phyloP scores from a whole-genome alignment of 2,888 invertebrate species.

The Synanthedon vespiformis region DNA sequence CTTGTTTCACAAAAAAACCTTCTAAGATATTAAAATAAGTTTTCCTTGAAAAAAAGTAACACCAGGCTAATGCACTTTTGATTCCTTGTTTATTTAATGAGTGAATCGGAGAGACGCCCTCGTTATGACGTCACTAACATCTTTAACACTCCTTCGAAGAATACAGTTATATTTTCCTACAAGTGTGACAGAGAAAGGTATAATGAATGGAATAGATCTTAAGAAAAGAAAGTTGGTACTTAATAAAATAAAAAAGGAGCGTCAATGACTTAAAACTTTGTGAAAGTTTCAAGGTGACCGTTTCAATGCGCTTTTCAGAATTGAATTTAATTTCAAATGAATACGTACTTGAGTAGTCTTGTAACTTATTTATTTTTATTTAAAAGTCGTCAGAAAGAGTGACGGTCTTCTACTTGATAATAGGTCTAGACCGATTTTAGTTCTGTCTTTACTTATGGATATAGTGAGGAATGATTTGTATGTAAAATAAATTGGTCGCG shows the following conservation, averaged over 20 bases:
- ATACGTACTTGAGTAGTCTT: too few species aligned
- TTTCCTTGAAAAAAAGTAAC: slow-evolving; percentile 1
- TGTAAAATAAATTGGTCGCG: too few species aligned
- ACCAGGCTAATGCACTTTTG: slow-evolving; percentile 23
- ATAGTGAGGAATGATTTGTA: too few species aligned
- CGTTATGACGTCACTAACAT: slow-evolving; percentile 63
- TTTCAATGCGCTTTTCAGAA: neutral
- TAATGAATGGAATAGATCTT: slow-evolving; percentile 52
- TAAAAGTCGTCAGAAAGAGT: too few species aligned
- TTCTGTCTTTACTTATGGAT: too few species aligned
- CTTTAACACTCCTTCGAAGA: slow-evolving; percentile 32
- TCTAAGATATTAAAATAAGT: neutral
- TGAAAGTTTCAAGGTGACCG: slow-evolving; percentile 19
- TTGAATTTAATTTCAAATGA: too few species aligned
- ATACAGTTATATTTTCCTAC: slow-evolving; percentile 15
- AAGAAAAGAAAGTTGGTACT: slow-evolving; percentile 42
- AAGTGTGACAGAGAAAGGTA: slow-evolving; percentile 20
- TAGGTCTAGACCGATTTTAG: too few species aligned
- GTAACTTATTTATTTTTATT: too few species aligned
- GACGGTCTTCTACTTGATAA: too few species aligned
- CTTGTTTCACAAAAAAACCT: too few species aligned
- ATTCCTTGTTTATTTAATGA: slow-evolving; percentile 66
- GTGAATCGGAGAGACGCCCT: slow-evolving; percentile 60
- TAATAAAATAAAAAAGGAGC: slow-evolving; percentile 36
- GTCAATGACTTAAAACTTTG: slow-evolving; percentile 22